Conservation (phyloP, 2,888 invertebrate species). For the Ornithoptera alexandrae region DNA sequence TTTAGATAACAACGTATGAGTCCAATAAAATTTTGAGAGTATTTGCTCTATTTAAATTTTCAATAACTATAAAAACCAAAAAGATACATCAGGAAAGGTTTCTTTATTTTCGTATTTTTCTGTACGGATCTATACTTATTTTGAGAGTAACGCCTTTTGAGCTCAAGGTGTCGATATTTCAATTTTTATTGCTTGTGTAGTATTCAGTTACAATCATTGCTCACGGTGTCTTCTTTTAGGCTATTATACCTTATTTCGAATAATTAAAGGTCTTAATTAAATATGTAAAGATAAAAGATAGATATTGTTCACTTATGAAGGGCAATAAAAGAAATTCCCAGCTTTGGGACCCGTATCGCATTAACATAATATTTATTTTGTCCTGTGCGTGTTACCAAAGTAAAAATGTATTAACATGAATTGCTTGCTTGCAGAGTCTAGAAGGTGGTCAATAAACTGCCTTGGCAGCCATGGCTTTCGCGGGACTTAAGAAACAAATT, state of each 20-base stretch:
- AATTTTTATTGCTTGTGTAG: no score
- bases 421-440: slow-evolving; percentile 42
- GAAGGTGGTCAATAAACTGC: slow-evolving; percentile 42
- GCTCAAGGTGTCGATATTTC: no score
- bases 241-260: background rate
- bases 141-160: no score
- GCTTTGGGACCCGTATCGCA: background rate
- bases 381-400: background rate
- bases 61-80: no score
- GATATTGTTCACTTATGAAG: no score
- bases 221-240: background rate
- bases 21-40: no score
- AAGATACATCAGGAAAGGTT: no score
- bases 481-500: slow-evolving; percentile 99
- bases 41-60: no score
- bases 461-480: slow-evolving; percentile 93
- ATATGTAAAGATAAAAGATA: background rate
- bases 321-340: no score
- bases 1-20: no score
- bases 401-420: background rate
- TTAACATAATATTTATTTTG: background rate
- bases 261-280: background rate
- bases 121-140: no score
- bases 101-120: no score
- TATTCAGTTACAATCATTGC: background rate